phyloP scores from a whole-genome alignment of 1,140 invertebrate genomes.

The Penaeus japonicus region DNA sequence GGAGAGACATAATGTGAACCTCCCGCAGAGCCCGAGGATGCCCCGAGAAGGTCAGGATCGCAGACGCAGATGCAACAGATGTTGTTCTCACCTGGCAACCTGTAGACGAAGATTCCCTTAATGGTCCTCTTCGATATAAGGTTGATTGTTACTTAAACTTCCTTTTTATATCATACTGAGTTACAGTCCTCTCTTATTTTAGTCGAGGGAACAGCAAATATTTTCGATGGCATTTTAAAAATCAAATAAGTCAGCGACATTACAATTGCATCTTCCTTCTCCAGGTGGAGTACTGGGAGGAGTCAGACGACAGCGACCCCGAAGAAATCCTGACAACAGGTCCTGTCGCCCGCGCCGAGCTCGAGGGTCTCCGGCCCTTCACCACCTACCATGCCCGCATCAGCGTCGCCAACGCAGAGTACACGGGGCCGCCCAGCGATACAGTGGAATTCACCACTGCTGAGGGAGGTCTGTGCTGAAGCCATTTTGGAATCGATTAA shows the following conservation, averaged over 20 bases:
- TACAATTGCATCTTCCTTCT: neutral
- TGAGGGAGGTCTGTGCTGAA: constrained; percentile 40
- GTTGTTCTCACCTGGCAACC: constrained; percentile 29
- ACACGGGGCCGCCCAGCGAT: constrained; percentile 27
- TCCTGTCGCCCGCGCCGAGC: neutral
- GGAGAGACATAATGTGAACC: too few relatives aligned
- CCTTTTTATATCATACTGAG: neutral
- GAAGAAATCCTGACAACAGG: constrained; percentile 15
- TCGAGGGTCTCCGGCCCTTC: constrained; percentile 9
- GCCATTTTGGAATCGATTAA: neutral
- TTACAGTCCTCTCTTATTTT: neutral
- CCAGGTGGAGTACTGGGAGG: constrained; percentile 33
- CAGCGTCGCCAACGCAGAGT: constrained; percentile 39
- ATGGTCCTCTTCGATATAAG: constrained; percentile 39
- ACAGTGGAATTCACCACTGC: constrained; percentile 41
- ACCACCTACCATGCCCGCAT: constrained; percentile 13
- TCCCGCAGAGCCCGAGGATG: constrained; percentile 25
- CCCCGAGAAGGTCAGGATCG: neutral
- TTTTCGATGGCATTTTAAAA: too few relatives aligned
- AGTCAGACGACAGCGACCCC: neutral
- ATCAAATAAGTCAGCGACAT: too few relatives aligned
- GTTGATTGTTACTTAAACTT: neutral
- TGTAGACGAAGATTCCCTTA: neutral
- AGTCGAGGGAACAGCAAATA: too few relatives aligned
- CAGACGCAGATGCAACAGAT: constrained; percentile 36